These are phyloP conservation scores for Nannospalax galili DNA, from an alignment of 2,113 vertebrate species.

Conservation along the genomic window DNA sequence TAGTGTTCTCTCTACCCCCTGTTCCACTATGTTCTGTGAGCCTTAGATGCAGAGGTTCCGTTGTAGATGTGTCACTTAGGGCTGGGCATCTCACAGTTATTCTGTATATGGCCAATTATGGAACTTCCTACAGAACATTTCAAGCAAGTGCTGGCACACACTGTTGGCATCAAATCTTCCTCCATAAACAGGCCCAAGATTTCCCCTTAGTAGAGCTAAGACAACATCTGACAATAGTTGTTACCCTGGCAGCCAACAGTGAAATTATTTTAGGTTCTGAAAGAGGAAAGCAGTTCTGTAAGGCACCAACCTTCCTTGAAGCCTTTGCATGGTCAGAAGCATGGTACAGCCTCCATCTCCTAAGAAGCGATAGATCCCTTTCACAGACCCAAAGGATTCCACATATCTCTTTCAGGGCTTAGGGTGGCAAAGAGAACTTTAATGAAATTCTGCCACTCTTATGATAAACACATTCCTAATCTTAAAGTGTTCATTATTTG, in stretches of 20 bases:
- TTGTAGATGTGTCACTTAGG: too few relatives aligned
- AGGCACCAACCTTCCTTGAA: neutral
- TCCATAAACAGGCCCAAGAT: neutral
- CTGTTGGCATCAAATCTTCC: neutral
- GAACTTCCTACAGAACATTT: neutral
- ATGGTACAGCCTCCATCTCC: neutral
- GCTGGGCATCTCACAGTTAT: too few relatives aligned
- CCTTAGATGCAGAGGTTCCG: too few relatives aligned
- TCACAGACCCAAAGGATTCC: neutral
- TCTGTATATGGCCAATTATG: too few relatives aligned
- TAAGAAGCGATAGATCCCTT: neutral
- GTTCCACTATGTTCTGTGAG: too few relatives aligned
- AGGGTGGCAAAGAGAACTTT: neutral
- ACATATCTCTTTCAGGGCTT: neutral
- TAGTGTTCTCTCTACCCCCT: too few relatives aligned
- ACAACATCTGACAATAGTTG: neutral
- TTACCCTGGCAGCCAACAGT: neutral
- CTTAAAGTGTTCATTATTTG: constrained; percentile 2
- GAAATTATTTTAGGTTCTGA: neutral
- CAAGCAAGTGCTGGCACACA: neutral
- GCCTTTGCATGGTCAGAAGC: neutral
- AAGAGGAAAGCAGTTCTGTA: neutral
- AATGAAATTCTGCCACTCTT: neutral
- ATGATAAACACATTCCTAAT: constrained; percentile 6
- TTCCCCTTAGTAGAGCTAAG: neutral